Conservation (phyloP, 2,113 vertebrate genomes). For the Aythya baeri region DNA sequence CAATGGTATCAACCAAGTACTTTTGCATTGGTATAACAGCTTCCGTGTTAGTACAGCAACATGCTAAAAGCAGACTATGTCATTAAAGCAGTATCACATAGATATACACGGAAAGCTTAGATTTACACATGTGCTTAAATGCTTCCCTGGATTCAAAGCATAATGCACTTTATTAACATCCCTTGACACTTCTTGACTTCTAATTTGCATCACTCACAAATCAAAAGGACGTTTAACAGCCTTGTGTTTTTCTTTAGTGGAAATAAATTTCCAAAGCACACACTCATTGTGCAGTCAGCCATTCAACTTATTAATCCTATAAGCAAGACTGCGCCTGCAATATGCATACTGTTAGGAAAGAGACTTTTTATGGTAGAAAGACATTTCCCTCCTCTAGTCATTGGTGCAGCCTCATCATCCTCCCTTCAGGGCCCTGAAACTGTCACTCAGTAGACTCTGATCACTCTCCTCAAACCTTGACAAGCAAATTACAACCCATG, state of each 20-base stretch:
- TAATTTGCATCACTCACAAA: background rate
- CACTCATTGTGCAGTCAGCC: background rate
- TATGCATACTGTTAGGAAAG: background rate
- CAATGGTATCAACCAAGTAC: background rate
- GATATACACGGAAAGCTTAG: background rate
- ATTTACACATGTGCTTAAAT: background rate
- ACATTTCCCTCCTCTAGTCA: background rate
- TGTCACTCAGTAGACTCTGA: background rate
- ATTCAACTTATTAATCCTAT: background rate
- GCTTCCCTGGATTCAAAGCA: conserved; percentile 4
- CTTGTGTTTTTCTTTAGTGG: background rate
- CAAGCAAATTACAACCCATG: background rate
- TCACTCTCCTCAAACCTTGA: background rate
- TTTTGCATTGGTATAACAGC: background rate
- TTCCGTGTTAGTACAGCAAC: background rate
- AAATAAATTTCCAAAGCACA: background rate
- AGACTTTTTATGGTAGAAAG: too few relatives aligned
- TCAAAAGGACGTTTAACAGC: background rate
- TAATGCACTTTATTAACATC: background rate
- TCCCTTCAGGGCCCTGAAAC: background rate
- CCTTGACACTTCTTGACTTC: background rate
- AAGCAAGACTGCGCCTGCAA: background rate
- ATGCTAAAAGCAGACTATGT: background rate
- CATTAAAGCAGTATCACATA: background rate
- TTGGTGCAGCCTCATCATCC: background rate